A percentile compares a stretch with the other conserved stretches of the same genome.
Evolutionary conservation across 2,797 vertebrate species (phyloP).

Genomic region (Phoeniculus purpureus): DNA sequence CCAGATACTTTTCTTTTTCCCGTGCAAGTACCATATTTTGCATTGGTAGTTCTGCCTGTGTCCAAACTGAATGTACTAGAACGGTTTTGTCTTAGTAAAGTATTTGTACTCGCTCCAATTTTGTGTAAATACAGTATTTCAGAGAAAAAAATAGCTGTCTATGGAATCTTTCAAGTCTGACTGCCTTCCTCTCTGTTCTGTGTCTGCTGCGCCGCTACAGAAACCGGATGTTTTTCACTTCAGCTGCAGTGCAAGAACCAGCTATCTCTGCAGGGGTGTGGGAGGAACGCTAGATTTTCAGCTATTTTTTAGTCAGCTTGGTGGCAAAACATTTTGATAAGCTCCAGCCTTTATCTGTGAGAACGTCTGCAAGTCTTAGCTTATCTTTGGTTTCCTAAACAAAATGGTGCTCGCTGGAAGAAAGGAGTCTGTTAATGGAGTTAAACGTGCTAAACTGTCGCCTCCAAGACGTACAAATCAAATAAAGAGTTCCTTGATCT

Average conservation of each 20-base stretch:
- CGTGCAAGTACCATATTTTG: constrained; percentile 47
- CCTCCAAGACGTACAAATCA: background rate
- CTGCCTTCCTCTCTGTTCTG: background rate
- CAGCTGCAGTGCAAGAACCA: background rate
- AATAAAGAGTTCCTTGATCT: background rate
- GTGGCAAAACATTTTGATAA: constrained; percentile 78
- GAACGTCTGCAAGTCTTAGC: background rate
- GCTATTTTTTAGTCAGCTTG: constrained; percentile 76
- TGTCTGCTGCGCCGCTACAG: background rate
- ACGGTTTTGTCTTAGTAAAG: constrained; percentile 74
- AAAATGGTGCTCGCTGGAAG: background rate
- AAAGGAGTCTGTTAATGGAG: background rate
- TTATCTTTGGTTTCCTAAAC: background rate
- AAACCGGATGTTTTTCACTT: constrained; percentile 9
- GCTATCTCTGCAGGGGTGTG: background rate
- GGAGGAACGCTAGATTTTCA: constrained; percentile 62
- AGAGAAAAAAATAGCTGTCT: constrained; percentile 69
- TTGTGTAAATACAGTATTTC: constrained; percentile 74
- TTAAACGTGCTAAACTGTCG: background rate
- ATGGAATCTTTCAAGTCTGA: constrained; percentile 48
- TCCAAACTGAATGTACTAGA: constrained; percentile 83
- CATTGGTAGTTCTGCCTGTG: constrained; percentile 52
- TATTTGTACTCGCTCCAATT: constrained; percentile 72
- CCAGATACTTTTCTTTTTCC: background rate
- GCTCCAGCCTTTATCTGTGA: background rate